phyloP scores from a whole-genome alignment of 2,113 vertebrate species.

The Crotalus viridis region DNA sequence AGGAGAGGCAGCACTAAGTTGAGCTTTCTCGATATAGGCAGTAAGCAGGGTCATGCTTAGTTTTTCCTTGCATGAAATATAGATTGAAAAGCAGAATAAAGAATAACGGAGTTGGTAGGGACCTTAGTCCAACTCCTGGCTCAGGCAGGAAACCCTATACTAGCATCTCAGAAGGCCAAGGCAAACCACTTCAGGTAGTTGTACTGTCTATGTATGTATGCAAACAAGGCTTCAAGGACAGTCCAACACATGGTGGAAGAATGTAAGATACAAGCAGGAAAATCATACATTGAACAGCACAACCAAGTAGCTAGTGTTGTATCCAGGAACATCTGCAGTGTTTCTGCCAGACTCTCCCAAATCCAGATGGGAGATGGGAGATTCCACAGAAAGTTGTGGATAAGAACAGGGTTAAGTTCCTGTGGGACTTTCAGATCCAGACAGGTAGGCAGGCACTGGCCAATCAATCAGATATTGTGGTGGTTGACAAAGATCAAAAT shows the following conservation, averaged over 20 bases:
- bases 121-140: background rate
- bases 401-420: background rate
- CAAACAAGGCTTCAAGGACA: background rate
- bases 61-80: background rate
- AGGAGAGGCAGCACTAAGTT: background rate
- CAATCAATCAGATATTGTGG: background rate
- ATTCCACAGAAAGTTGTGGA: background rate
- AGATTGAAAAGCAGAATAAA: background rate
- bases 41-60: background rate
- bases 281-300: background rate
- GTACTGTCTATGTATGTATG: background rate
- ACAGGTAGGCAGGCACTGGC: background rate
- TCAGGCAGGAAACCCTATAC: background rate
- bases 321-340: background rate
- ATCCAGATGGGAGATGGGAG: background rate
- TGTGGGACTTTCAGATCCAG: background rate
- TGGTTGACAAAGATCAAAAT: background rate
- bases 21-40: background rate
- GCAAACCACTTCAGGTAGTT: background rate
- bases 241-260: background rate
- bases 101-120: background rate
- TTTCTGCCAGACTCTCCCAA: background rate
- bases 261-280: background rate
- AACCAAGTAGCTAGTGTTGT: background rate
- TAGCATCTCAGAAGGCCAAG: too few relatives aligned